phyloP scores from a whole-genome alignment of 1,140 invertebrate species.

The Saccostrea echinata region DNA sequence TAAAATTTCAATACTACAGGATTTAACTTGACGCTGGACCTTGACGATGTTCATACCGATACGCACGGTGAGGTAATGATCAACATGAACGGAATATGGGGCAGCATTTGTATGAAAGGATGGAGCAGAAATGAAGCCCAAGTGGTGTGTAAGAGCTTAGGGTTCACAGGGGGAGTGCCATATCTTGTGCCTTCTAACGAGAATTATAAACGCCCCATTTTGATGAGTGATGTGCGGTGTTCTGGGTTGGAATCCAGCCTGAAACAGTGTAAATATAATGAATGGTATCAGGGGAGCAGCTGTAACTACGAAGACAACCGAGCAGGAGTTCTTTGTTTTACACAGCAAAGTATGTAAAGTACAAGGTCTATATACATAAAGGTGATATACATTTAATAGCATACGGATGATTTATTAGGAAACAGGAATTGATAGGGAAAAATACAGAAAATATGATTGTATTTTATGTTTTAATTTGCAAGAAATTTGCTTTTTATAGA shows the following conservation, averaged over 20 bases:
- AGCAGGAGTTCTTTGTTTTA: slow-evolving; percentile 68
- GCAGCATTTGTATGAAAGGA: slow-evolving; percentile 68
- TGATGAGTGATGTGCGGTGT: slow-evolving; percentile 65
- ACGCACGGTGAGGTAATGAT: slow-evolving; percentile 69
- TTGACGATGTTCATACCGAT: slow-evolving; percentile 54
- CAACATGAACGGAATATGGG: slow-evolving; percentile 70
- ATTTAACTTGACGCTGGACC: slow-evolving; percentile 61
- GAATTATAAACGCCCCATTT: slow-evolving; percentile 60
- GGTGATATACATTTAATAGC: too few relatives aligned
- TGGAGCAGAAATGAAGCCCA: slow-evolving; percentile 64
- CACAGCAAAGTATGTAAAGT: slow-evolving; percentile 45
- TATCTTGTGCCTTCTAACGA: slow-evolving; percentile 63
- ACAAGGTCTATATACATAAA: neutral
- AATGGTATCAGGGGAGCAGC: slow-evolving; percentile 44
- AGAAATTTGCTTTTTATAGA: neutral
- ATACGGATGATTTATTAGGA: too few relatives aligned
- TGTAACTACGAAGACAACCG: slow-evolving; percentile 62
- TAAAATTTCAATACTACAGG: slow-evolving; percentile 52
- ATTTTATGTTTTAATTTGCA: neutral
- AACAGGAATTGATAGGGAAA: too few relatives aligned
- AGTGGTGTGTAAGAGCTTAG: slow-evolving; percentile 69
- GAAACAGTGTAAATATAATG: slow-evolving; percentile 54
- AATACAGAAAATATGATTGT: too few relatives aligned
- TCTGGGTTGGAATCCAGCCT: slow-evolving; percentile 55
- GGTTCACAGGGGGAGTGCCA: slow-evolving; percentile 65